Percentiles rank a stretch among this genome's conserved stretches.
Evolutionary conservation across 30 jellyfish, hydroid and myxozoan genomes (phyloP).

Genomic region (Catostylus mosaicus): DNA sequence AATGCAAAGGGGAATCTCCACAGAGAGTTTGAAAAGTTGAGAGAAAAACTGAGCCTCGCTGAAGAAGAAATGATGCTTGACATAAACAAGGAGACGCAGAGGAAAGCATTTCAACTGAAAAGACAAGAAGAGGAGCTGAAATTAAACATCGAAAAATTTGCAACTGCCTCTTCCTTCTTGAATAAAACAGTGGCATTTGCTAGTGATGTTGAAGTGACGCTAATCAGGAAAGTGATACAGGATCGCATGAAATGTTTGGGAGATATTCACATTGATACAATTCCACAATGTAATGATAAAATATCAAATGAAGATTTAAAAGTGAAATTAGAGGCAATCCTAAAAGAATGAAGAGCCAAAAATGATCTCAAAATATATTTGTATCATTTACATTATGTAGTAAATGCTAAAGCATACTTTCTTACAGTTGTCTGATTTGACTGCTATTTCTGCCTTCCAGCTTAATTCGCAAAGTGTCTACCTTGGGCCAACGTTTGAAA

Average conservation of each 20-base stretch:
- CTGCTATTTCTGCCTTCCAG: not conserved
- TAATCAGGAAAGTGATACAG: conserved; percentile 8
- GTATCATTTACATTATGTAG: no score
- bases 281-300: conserved; percentile 19
- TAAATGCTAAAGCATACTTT: not conserved
- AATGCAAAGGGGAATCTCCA: conserved; percentile 36
- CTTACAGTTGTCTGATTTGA: not conserved
- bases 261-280: not conserved
- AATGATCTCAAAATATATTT: not conserved
- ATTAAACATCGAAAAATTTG: not conserved
- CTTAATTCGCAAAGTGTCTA: no score
- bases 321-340: not conserved
- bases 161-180: conserved; percentile 25
- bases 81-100: conserved; percentile 18
- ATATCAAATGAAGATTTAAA: not conserved
- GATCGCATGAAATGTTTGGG: conserved; percentile 12
- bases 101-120: conserved; percentile 13
- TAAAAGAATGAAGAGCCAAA: not conserved
- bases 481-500: no score
- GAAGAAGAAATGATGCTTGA: conserved; percentile 18
- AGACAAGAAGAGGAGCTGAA: conserved; percentile 20
- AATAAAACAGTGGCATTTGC: conserved; percentile 16
- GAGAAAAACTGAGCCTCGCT: conserved; percentile 19
- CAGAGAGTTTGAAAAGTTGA: conserved; percentile 2
- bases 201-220: conserved; percentile 40